Conservation (phyloP, 2,113 vertebrate species). For the Melozone crissalis region DNA sequence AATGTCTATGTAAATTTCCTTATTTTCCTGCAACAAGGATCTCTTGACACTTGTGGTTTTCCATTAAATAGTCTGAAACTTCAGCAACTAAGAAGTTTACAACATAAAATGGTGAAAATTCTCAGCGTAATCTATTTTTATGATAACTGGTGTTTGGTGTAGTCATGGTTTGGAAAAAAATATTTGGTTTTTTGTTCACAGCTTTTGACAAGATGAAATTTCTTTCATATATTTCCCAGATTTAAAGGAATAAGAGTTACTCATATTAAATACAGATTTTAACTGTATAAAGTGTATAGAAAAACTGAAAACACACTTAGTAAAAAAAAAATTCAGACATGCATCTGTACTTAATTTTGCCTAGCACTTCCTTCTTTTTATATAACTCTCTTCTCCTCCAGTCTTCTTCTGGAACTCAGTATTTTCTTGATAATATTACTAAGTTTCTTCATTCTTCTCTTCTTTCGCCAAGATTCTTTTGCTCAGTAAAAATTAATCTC, state of each 20-base stretch:
- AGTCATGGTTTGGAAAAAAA: neutral
- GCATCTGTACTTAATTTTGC: neutral
- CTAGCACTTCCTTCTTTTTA: neutral
- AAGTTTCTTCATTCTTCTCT: neutral
- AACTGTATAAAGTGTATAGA: neutral
- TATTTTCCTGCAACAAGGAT: neutral
- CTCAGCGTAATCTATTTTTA: neutral
- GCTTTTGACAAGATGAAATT: neutral
- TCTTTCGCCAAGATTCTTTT: neutral
- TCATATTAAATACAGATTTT: neutral
- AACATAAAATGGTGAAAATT: neutral
- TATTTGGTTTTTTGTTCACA: neutral
- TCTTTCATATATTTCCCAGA: neutral
- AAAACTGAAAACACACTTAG: neutral
- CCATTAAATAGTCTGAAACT: neutral
- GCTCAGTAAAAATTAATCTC: neutral
- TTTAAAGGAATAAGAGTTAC: neutral
- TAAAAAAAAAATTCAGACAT: neutral
- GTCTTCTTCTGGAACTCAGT: neutral
- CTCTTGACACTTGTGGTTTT: neutral
- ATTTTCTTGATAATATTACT: neutral
- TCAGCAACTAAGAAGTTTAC: neutral
- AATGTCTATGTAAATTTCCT: neutral
- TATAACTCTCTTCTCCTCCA: neutral
- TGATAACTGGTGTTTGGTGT: neutral